Conservation (phyloP, 2,888 invertebrate species). For the Acronicta alni region DNA sequence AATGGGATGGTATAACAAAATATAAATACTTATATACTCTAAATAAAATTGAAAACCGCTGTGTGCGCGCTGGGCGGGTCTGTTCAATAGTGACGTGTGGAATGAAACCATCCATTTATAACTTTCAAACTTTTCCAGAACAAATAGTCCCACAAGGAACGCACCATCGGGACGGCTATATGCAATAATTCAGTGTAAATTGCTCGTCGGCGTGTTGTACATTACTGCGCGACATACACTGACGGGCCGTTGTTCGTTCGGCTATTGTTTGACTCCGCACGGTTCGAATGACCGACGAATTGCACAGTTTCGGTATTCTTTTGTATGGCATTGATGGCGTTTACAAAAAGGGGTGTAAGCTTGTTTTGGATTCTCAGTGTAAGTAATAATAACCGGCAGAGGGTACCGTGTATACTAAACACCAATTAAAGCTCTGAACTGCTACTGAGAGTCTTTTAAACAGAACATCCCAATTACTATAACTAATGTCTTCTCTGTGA, state of each 20-base stretch:
- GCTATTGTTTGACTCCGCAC: slow-evolving; percentile 53
- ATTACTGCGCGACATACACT: slow-evolving; percentile 64
- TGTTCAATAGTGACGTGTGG: slow-evolving; percentile 35
- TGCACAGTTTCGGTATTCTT: slow-evolving; percentile 32
- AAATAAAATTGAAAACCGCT: neutral
- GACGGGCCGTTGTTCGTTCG: slow-evolving; percentile 52
- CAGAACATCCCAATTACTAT: no score
- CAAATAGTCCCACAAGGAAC: slow-evolving; percentile 60
- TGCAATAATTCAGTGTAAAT: slow-evolving; percentile 75
- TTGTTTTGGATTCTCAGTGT: neutral
- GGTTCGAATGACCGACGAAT: slow-evolving; percentile 49
- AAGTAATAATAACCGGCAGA: no score
- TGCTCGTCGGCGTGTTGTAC: slow-evolving; percentile 66
- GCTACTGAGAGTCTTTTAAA: no score
- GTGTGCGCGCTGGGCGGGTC: neutral
- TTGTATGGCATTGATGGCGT: slow-evolving; percentile 24
- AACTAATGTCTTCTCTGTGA: no score
- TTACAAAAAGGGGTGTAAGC: slow-evolving; percentile 19
- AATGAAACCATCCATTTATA: slow-evolving; percentile 51
- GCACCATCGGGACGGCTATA: slow-evolving; percentile 61
- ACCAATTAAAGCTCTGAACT: no score
- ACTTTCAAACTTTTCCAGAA: slow-evolving; percentile 49
- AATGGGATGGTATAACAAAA: no score
- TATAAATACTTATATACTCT: no score
- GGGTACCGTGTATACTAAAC: no score